Evolutionary conservation across 2,888 invertebrate genomes (phyloP), one percentile per base, ranked within the genome.

Genomic region (Hipparchia sbordonii): DNA sequence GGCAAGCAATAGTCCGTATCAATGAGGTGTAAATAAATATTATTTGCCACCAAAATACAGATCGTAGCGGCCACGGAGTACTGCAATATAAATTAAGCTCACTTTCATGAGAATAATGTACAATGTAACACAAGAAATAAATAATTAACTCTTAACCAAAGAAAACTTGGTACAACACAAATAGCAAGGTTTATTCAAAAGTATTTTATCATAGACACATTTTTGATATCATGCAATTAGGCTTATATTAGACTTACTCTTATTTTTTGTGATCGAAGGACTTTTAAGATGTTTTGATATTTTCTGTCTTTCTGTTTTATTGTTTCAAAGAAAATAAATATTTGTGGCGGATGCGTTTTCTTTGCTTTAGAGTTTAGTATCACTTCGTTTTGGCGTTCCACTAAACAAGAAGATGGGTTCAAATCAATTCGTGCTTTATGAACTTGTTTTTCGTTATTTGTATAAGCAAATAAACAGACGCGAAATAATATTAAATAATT

Each of bases 361-460:
- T 13, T 56, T 56, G 7, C 4, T 13, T 56, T 56, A 6, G 56
- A 56, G 56, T 56, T 13, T 13, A 63, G 13, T 63, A 45, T 46
- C 7, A 9, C 48, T 46, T 46, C 9, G n/a, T 48, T 46, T n/a
- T 7, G 46, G n/a, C 7, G 13, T 9, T 39, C 39, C 39, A 39
- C 5, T 39, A 39, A 39, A 39, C 5, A n/a, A 48, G n/a, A 48
- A 67, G 5, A 39, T 45, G 54, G 13, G 45, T 66, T 52, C 70
- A 46, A 60, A 72, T 69, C 68, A 66, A 66, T 70, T 70, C 66
- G 66, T 66, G 69, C 60, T 69, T 69, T 72, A 67, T 46, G 72
- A 68, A 67, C 56, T 72, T 72, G 69, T 63, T 69, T 63, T 65
- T 12, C 9, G 39, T 39, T 69, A 51, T 62, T 62, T 12, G n/a